phyloP scores from a whole-genome alignment of 2,797 vertebrate genomes.

The Falco cherrug region DNA sequence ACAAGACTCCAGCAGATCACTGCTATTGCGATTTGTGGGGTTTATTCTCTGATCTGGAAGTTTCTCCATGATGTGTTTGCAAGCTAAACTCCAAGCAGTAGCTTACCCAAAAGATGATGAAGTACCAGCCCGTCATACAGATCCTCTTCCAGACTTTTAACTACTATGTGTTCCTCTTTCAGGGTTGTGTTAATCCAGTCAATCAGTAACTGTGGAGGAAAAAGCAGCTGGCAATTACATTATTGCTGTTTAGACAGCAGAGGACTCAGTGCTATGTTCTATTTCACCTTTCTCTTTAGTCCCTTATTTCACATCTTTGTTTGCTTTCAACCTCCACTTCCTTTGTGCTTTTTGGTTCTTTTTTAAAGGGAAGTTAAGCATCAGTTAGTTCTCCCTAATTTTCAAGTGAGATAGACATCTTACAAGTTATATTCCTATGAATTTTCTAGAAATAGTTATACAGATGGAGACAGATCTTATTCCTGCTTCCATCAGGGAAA shows the following conservation, averaged over 20 bases:
- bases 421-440: background rate
- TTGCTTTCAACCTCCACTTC: background rate
- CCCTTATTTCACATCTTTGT: background rate
- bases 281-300: background rate
- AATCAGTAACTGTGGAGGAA: conserved; percentile 77
- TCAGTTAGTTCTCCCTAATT: background rate
- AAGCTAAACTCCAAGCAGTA: background rate
- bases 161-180: conserved; percentile 88
- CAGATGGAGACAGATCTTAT: background rate
- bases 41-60: background rate
- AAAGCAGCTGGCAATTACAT: background rate
- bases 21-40: accelerated
- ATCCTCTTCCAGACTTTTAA: conserved; percentile 91
- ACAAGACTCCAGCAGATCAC: background rate
- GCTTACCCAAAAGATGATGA: conserved; percentile 92
- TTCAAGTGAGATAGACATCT: background rate
- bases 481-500: background rate
- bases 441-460: background rate
- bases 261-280: background rate
- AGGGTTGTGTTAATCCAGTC: conserved; percentile 91
- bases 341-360: background rate
- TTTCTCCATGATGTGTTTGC: background rate
- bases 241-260: background rate
- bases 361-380: background rate
- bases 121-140: conserved; percentile 93